Conservation (phyloP, 1,140 invertebrate species). For the Drosophila yakuba region DNA sequence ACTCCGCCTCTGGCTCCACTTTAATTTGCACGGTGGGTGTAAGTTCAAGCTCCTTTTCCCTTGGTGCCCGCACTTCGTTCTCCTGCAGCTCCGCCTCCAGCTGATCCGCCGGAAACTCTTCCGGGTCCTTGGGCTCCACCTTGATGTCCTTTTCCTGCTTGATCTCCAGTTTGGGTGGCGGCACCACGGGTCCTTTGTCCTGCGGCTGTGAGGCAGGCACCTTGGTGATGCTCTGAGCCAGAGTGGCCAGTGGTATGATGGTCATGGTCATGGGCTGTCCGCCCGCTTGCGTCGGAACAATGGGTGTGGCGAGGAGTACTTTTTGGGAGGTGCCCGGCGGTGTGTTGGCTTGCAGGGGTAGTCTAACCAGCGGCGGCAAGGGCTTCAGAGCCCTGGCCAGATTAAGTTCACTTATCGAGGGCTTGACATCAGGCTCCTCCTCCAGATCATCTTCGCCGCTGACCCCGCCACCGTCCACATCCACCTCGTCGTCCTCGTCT, state of each 20-base stretch:
- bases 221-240: slow-evolving; percentile 68
- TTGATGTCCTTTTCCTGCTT: slow-evolving; percentile 72
- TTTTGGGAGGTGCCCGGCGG: slow-evolving; percentile 71
- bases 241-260: slow-evolving; percentile 75
- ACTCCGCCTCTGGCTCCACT: slow-evolving; percentile 15
- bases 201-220: slow-evolving; percentile 23
- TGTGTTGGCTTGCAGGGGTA: slow-evolving; percentile 57
- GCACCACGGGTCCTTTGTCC: slow-evolving; percentile 46
- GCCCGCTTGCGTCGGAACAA: slow-evolving; percentile 48
- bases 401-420: slow-evolving; percentile 52
- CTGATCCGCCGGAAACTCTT: slow-evolving; percentile 3
- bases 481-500: slow-evolving; percentile 56
- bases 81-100: not conserved
- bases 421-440: slow-evolving; percentile 55
- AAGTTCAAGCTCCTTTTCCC: not conserved
- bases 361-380: slow-evolving; percentile 40
- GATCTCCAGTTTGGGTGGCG: slow-evolving; percentile 71
- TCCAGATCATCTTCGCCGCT: slow-evolving; percentile 51
- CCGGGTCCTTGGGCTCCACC: slow-evolving; percentile 56
- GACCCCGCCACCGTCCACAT: slow-evolving; percentile 59
- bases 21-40: slow-evolving; percentile 21
- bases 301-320: slow-evolving; percentile 77
- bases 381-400: slow-evolving; percentile 39
- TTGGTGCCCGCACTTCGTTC: no score
- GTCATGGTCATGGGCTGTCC: slow-evolving; percentile 76